A percentile compares a stretch with the other conserved stretches of the same genome.
phyloP scores from a whole-genome alignment of 2,797 vertebrate species.

The Lutjanus argentimaculatus region DNA sequence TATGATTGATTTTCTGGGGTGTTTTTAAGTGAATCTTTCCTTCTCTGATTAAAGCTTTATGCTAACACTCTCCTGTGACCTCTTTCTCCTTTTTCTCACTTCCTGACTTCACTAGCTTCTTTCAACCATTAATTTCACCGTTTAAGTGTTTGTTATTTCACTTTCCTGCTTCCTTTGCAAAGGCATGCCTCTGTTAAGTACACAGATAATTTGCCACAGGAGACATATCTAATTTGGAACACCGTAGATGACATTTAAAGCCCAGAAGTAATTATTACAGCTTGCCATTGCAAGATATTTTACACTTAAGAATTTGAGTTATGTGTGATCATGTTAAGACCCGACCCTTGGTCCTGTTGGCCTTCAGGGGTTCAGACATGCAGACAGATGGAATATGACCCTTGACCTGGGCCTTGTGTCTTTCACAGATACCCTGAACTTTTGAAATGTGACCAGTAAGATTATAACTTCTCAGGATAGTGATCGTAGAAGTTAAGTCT shows the following conservation, averaged over 20 bases:
- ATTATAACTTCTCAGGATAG: slow-evolving; percentile 6
- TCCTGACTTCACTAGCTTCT: slow-evolving; percentile 54
- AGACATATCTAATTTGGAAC: slow-evolving; percentile 34
- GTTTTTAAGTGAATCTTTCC: slow-evolving; percentile 56
- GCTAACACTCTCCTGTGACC: slow-evolving; percentile 65
- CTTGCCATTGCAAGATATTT: slow-evolving; percentile 26
- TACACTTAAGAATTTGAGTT: slow-evolving; percentile 38
- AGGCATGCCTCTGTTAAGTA: background rate
- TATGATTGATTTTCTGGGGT: slow-evolving; percentile 39
- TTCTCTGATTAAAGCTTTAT: slow-evolving; percentile 80
- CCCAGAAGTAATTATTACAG: slow-evolving; percentile 26
- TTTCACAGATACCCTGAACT: slow-evolving; percentile 24
- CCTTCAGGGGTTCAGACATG: slow-evolving; percentile 44
- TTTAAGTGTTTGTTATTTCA: slow-evolving; percentile 35
- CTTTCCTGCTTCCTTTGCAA: slow-evolving; percentile 43
- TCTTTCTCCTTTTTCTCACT: slow-evolving; percentile 69
- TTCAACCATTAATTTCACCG: slow-evolving; percentile 28
- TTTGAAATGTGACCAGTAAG: slow-evolving; percentile 29
- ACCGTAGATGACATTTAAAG: slow-evolving; percentile 52
- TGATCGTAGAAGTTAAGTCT: slow-evolving; percentile 23
- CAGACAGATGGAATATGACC: slow-evolving; percentile 50
- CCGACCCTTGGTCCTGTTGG: slow-evolving; percentile 39
- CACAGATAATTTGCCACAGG: slow-evolving; percentile 34
- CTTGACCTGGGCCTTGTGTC: slow-evolving; percentile 53
- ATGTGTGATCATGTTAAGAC: slow-evolving; percentile 46